A percentile compares a stretch with the other conserved stretches of the same genome.
phyloP scores from a whole-genome alignment of 2,888 invertebrate genomes.

The Phaonia tiefii region DNA sequence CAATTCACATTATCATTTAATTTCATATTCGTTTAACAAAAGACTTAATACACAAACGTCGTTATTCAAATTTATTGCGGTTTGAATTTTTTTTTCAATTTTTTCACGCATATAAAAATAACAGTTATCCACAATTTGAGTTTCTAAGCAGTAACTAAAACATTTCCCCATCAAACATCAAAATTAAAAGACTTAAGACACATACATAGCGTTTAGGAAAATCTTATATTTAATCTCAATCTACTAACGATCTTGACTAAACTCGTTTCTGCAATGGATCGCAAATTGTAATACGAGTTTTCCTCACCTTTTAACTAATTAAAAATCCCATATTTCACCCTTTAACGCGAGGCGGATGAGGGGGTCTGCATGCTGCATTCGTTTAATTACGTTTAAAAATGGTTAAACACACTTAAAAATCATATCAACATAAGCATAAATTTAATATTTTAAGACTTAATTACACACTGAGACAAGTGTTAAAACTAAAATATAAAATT shows the following conservation, averaged over 20 bases:
- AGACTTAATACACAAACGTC: too few species aligned
- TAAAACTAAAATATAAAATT: slow-evolving; percentile 51
- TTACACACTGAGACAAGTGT: slow-evolving; percentile 62
- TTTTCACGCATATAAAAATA: too few species aligned
- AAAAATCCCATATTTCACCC: slow-evolving; percentile 40
- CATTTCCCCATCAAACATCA: too few species aligned
- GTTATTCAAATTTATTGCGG: too few species aligned
- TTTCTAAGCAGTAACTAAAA: too few species aligned
- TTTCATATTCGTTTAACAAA: too few species aligned
- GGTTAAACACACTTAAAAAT: slow-evolving; percentile 39
- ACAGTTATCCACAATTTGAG: too few species aligned
- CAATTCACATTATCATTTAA: too few species aligned
- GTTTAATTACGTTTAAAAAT: slow-evolving; percentile 24
- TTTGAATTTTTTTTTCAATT: too few species aligned
- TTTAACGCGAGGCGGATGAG: too few species aligned
- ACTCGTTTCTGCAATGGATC: neutral
- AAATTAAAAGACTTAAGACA: slow-evolving; percentile 31
- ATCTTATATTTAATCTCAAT: neutral
- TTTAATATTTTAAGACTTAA: slow-evolving; percentile 60
- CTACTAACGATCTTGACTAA: neutral
- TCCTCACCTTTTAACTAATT: slow-evolving; percentile 18
- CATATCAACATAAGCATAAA: slow-evolving; percentile 47
- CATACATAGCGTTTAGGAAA: slow-evolving; percentile 17
- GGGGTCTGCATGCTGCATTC: slow-evolving; percentile 3
- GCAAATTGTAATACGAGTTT: slow-evolving; percentile 11